Evolutionary conservation across 2,113 vertebrate species (phyloP), one percentile per base, ranked within the genome.

Genomic region (Formicarius rufipectus): DNA sequence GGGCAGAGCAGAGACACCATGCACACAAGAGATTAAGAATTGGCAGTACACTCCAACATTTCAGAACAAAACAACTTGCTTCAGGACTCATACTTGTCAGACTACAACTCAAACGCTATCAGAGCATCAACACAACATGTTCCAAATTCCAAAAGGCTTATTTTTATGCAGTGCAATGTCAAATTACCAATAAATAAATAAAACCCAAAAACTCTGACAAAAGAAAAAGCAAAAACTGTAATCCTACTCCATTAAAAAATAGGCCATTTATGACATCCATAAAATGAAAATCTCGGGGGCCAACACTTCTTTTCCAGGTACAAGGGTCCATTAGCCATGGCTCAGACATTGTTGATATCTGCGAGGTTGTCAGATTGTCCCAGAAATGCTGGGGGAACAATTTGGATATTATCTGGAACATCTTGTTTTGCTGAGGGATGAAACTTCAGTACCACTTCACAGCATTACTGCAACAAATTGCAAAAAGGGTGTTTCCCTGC

Each of bases 401-500:
- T 67, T 18, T 60, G 44, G 24, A 63, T 84, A 83, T 87, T 83
- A 44, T 73, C 62, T 76, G 37, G n/a, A 60, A 81, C 58, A 84
- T 59, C 78, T 83, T 25, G 79, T 94, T 94, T 84, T 93, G 55
- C 50, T 85, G 63, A 83, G 82, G 66, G n/a, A 91, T 92, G 39
- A 71, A 87, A 83, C 71, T 45, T 28, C 45, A 50, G 21, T 22
- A 87, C n/a, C 49, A 59, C 76, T 94, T 86, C 75, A 59, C 21
- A 56, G 35, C 11, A 73, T 47, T 75, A 72, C 45, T 72, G 78
- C 62, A 53, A n/a, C 68, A 95, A 91, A 93, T 45, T 45, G 44
- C 31, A 91, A 69, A 82, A 91, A 74, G 14, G 58, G 80, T 82
- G 78, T 91, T 89, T 95, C 62, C 85, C 72, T 96, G 73, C 28